These are phyloP conservation scores for Cyprinodon tularosa DNA, from an alignment of 2,113 vertebrate genomes.

Conservation along the genomic window DNA sequence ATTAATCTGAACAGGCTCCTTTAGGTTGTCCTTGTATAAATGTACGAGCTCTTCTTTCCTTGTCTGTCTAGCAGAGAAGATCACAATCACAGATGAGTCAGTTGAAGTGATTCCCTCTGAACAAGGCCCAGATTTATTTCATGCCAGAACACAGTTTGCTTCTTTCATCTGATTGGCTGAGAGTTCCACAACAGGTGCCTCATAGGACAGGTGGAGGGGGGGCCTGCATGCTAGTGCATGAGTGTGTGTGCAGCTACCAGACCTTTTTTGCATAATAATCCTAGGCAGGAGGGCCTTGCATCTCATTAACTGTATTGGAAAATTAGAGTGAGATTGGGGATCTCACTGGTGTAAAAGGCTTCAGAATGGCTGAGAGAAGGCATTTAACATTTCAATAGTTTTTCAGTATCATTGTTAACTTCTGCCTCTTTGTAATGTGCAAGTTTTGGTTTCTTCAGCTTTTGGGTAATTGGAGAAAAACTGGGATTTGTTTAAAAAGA, in stretches of 20 bases:
- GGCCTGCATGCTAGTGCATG: slow-evolving; percentile 52
- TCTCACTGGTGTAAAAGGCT: slow-evolving; percentile 63
- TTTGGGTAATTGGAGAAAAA: neutral
- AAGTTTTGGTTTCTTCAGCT: slow-evolving; percentile 62
- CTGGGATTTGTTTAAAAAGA: neutral
- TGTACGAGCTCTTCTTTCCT: slow-evolving; percentile 18
- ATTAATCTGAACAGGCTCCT: slow-evolving; percentile 64
- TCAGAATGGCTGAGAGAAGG: slow-evolving; percentile 49
- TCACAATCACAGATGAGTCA: slow-evolving; percentile 62
- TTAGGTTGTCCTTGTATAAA: slow-evolving; percentile 28
- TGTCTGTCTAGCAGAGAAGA: slow-evolving; percentile 35
- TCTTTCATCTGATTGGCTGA: slow-evolving; percentile 77
- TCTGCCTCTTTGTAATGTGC: slow-evolving; percentile 5
- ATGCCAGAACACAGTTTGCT: slow-evolving; percentile 54
- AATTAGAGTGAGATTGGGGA: slow-evolving; percentile 66
- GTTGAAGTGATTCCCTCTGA: slow-evolving; percentile 73
- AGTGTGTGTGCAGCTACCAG: slow-evolving; percentile 6
- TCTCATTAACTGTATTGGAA: slow-evolving; percentile 11
- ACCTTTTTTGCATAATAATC: slow-evolving; percentile 68
- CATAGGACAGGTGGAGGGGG: slow-evolving; percentile 80
- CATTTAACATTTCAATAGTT: slow-evolving; percentile 76
- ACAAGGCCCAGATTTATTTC: slow-evolving; percentile 70
- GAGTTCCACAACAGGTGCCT: slow-evolving; percentile 77
- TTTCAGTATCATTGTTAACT: slow-evolving; percentile 58
- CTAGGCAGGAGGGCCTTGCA: slow-evolving; percentile 10